phyloP scores from a whole-genome alignment of 2,888 invertebrate genomes.

The Metalampra italica region DNA sequence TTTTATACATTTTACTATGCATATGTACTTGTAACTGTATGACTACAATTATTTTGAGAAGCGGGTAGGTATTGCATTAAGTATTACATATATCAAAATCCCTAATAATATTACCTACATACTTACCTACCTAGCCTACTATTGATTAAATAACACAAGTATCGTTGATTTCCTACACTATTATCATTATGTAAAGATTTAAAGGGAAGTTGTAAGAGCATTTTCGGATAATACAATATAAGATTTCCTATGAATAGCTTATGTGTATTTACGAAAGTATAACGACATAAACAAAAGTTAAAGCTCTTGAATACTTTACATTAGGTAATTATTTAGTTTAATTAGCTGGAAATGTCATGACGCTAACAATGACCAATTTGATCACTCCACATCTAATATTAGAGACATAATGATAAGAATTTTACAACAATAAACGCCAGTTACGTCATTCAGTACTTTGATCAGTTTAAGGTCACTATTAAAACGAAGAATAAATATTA shows the following conservation, averaged over 20 bases:
- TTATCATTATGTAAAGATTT: neutral
- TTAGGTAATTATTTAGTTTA: conserved; percentile 15
- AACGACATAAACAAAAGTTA: conserved; percentile 28
- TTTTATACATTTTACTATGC: conserved; percentile 22
- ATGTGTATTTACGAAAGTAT: neutral
- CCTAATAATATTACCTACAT: neutral
- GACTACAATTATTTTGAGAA: conserved; percentile 56
- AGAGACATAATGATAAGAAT: conserved; percentile 25
- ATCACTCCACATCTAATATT: neutral
- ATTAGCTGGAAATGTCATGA: conserved; percentile 42
- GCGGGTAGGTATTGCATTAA: conserved; percentile 10
- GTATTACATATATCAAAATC: neutral
- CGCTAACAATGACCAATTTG: too few species aligned
- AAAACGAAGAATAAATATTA: conserved; percentile 77
- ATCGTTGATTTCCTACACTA: neutral
- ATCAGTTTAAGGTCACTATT: conserved; percentile 75
- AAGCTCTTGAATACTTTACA: conserved; percentile 49
- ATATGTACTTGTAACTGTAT: conserved; percentile 52
- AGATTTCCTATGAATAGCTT: neutral
- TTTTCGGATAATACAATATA: neutral
- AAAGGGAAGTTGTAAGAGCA: neutral
- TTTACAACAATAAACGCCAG: conserved; percentile 52
- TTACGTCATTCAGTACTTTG: conserved; percentile 76
- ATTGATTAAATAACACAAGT: neutral
- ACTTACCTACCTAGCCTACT: neutral